Base-by-base conservation (phyloP, 2,888 invertebrate genomes). In the Amphipoea oculea region DNA sequence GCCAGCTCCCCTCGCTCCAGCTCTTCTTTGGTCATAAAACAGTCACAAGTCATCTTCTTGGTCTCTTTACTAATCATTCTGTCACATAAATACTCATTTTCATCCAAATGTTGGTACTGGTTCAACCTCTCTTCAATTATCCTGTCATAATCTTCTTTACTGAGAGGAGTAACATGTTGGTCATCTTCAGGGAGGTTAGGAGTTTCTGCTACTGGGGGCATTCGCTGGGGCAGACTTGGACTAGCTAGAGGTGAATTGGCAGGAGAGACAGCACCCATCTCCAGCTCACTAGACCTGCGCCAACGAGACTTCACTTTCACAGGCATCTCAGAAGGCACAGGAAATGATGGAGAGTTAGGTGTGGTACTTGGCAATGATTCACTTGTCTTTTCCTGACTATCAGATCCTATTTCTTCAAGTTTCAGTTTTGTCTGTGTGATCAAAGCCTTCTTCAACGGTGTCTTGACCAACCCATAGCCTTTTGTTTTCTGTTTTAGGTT, bases 11-110 rank as follows among this genome's bases (percentile, higher is more conserved):
- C 99, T 79, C 98, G 97, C 66, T 98, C 97, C 86, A 98, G 97
- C 92, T 99, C 99, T 89, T 99, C 99, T 92, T 98, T 98, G 76
- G 98, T 98, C 87, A 99, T 97, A 92, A 98, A 98, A 94, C 99
- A 99, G 95, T 99, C 99, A 95, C 99, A 99, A 54, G 98, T 98
- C 99, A 99, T 99, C 89, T 99, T 98, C 89, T 98, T 98, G 0
- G 99, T 98, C 94, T 99, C 99, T 92, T 98, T 99, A 94, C 98
- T 99, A 81, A 98, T 98, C 94, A 98, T 98, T 93, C 99, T 97
- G 88, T 99, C 99, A 92, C 97, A 97, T 82, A 98, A 97, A 95
- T 99, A 99, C 84, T 98, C 97, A 96, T 99, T 99, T 93, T 99
- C 99, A 75, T 98, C 98, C 72, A 99, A 97, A 89, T 98, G 97